Evolutionary conservation across 92 coral and sea anemone species (phyloP).

Genomic region (Meandrina meandrites): DNA sequence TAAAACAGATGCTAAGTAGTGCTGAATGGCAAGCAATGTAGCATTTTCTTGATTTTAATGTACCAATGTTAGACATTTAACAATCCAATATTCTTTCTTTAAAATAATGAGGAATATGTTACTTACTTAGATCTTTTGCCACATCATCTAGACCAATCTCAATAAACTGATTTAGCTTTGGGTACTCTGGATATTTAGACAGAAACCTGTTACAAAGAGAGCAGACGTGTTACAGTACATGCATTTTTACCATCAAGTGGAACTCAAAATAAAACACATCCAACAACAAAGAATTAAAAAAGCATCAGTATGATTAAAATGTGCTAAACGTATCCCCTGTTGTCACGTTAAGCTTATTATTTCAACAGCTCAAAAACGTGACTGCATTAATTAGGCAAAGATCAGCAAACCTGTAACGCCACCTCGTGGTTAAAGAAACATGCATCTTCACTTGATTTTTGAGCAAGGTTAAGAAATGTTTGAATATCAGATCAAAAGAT

Average conservation of each 20-base stretch:
- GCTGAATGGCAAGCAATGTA: background rate
- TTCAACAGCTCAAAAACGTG: background rate
- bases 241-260: background rate
- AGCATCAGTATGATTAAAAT: background rate
- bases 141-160: slow-evolving; percentile 97
- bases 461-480: background rate
- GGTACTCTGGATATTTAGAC: slow-evolving; percentile 90
- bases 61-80: background rate
- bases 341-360: background rate
- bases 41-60: background rate
- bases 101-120: background rate
- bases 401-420: slow-evolving; percentile 13
- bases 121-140: slow-evolving; percentile 94
- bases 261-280: background rate
- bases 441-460: background rate
- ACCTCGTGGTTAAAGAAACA: background rate
- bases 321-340: background rate
- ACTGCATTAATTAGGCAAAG: background rate
- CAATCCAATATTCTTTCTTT: no score
- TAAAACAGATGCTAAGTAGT: background rate
- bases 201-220: slow-evolving; percentile 74
- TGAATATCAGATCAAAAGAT: background rate
- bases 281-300: background rate
- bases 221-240: background rate
- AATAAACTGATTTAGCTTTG: slow-evolving; percentile 67